These are phyloP conservation scores for Mycetomoellerius zeteki DNA, from an alignment of 1,140 invertebrate species.

Conservation along the genomic window DNA sequence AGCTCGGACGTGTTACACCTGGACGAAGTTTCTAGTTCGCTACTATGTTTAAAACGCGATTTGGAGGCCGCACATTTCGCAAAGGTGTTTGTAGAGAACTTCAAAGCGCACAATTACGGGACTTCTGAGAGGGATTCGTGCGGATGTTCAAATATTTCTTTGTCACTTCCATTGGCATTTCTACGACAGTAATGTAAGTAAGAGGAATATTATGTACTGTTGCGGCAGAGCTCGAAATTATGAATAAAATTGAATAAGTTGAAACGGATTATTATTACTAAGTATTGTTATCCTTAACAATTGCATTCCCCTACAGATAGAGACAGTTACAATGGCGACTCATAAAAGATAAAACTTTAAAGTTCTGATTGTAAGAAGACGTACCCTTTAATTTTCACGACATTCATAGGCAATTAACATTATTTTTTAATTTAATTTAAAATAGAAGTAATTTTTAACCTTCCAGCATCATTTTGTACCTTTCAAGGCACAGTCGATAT, in stretches of 20 bases:
- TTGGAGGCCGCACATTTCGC: constrained; percentile 29
- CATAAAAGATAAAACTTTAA: constrained; percentile 4
- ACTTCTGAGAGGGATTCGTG: constrained; percentile 44
- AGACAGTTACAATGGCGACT: not conserved
- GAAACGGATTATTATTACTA: not conserved
- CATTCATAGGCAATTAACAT: not conserved
- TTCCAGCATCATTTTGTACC: too few relatives aligned
- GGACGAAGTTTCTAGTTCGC: constrained; percentile 41
- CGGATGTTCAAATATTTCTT: constrained; percentile 59
- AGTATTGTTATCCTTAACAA: constrained; percentile 24
- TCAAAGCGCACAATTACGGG: constrained; percentile 59
- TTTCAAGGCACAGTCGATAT: too few relatives aligned
- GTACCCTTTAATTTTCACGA: not conserved
- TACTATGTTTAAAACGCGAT: constrained; percentile 53
- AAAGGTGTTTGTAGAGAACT: constrained; percentile 58
- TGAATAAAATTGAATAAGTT: constrained; percentile 36
- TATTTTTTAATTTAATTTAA: not conserved
- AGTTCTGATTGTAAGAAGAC: not conserved
- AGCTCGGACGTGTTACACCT: constrained; percentile 38
- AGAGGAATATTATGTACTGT: constrained; percentile 32
- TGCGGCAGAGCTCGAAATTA: not conserved
- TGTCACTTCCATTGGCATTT: constrained; percentile 55
- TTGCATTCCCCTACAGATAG: not conserved
- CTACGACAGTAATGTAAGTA: constrained; percentile 14
- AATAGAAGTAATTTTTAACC: not conserved